Evolutionary conservation across 2,888 invertebrate genomes (phyloP), one percentile per base, ranked within the genome.

Genomic region (Marasmarcha lunaedactyla): DNA sequence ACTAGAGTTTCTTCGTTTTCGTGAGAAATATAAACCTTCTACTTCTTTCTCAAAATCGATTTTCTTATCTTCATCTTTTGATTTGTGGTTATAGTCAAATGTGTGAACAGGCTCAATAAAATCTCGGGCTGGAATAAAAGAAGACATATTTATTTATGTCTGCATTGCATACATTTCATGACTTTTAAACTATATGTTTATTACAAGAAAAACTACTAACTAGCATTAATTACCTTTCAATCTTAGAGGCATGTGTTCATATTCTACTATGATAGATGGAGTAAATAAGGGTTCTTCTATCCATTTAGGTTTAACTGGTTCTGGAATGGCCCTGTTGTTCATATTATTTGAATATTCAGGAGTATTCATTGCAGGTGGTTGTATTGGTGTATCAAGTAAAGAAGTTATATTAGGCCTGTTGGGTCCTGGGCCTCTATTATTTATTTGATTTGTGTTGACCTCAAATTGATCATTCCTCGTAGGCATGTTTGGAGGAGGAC

Each of bases 31-130:
- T 42, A 79, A 46, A 26, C 72, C 70, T 46, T 76, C 74, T 12
- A 55, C 67, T 59, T 77, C 77, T 47, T 53, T 68, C 50, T 73
- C 74, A 53, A 71, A 76, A 52, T 76, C 66, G 43, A 52, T 69
- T 43, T 57, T 71, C 45, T 59, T 70, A 14, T 51, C 51, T 34
- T 76, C 78, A 14, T 59, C 59, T 48, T 78, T 86, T 37, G 86
- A 83, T 54, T 74, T 85, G 57, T 91, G 90, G 46, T 89, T 87
- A 62, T 91, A 91, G 60, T 91, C 90, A 70, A 90, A 89, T 49
- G 87, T 88, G 55, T 88, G 87, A 4, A 88, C 83, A 14, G 89
- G 88, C 58, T 87, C 87, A 49, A 89, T 85, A 46, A 88, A 84
- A 40, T 86, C 85, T 36, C 84, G 79, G 39, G 72, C 84, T 84